Percentiles rank a stretch among this genome's conserved stretches.
Evolutionary conservation across 2,797 vertebrate genomes (phyloP).

Genomic region (Acipenser oxyrinchus): DNA sequence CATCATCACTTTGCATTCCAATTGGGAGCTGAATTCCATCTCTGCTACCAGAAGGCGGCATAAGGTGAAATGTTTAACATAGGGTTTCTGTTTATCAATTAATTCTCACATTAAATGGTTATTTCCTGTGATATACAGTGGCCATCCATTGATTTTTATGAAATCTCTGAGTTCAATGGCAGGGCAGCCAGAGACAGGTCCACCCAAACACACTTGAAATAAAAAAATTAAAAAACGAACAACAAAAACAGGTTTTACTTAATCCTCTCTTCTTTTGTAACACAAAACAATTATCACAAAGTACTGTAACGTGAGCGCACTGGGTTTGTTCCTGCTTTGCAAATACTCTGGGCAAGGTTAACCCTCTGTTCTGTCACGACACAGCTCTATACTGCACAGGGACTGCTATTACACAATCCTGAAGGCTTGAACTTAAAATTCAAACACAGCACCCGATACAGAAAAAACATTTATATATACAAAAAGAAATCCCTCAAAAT

Average conservation of each 20-base stretch:
- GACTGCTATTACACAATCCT: too few relatives aligned
- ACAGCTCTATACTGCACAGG: too few relatives aligned
- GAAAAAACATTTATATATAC: too few relatives aligned
- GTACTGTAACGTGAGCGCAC: background rate
- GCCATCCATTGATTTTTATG: too few relatives aligned
- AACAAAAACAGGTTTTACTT: slow-evolving; percentile 1
- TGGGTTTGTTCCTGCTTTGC: background rate
- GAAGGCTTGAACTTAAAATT: too few relatives aligned
- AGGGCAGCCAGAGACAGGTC: background rate
- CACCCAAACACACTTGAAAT: slow-evolving; percentile 3
- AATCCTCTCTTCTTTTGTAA: background rate
- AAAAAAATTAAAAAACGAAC: background rate
- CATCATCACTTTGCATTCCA: too few relatives aligned
- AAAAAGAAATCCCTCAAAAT: background rate
- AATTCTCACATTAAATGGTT: too few relatives aligned
- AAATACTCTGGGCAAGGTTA: background rate
- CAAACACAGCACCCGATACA: too few relatives aligned
- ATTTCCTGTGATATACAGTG: too few relatives aligned
- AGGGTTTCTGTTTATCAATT: too few relatives aligned
- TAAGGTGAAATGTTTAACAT: background rate
- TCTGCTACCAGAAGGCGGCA: background rate
- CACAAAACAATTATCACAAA: background rate
- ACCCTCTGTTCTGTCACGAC: background rate
- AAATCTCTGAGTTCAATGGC: background rate
- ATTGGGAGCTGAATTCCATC: background rate